Conservation (phyloP, 37 sponge, comb jelly and placozoan species). For the Hormiphora californensis region DNA sequence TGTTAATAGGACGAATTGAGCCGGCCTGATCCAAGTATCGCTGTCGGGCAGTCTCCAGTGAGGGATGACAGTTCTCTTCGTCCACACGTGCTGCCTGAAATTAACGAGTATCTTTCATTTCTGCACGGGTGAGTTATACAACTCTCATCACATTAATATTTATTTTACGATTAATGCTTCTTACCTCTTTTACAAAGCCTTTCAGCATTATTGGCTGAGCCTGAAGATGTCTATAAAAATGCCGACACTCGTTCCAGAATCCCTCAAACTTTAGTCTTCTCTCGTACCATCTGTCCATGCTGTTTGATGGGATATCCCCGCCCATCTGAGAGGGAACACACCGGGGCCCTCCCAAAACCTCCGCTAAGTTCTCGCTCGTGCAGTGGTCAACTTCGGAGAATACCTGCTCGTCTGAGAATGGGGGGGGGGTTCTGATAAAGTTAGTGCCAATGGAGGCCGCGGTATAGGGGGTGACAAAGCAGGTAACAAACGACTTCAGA, state of each 20-base stretch:
- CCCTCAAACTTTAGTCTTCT: conserved; percentile 9
- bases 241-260: conserved; percentile 2
- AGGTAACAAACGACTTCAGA: too few relatives aligned
- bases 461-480: too few relatives aligned
- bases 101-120: neutral
- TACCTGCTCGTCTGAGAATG: too few relatives aligned
- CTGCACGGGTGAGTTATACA: neutral
- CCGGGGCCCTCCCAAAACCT: too few relatives aligned
- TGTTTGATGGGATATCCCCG: neutral
- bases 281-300: neutral
- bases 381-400: too few relatives aligned
- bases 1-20: too few relatives aligned
- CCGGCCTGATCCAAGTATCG: neutral
- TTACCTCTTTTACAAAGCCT: neutral
- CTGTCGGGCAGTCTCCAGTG: neutral
- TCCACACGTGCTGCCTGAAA: neutral
- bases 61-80: conserved; percentile 12
- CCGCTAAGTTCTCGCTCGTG: too few relatives aligned
- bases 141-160: neutral
- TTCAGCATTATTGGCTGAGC: neutral
- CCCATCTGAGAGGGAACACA: neutral
- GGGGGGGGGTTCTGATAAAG: too few relatives aligned
- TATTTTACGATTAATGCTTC: neutral
- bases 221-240: neutral
- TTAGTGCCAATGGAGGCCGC: too few relatives aligned